A percentile compares a stretch with the other conserved stretches of the same genome.
phyloP scores from a whole-genome alignment of 2,888 invertebrate genomes.

The Auanema freiburgensis region DNA sequence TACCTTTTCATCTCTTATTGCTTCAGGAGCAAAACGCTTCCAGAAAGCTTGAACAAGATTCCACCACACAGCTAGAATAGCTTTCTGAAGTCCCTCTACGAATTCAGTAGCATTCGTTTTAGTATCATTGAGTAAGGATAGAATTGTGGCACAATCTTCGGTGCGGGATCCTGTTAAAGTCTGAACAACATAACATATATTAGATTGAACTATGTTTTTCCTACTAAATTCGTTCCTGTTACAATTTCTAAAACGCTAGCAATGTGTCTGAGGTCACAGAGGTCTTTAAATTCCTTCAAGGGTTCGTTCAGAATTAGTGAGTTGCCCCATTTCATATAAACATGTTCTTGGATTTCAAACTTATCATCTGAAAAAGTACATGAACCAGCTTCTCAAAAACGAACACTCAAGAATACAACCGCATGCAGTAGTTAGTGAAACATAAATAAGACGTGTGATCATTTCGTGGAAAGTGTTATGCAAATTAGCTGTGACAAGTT shows the following conservation, averaged over 20 bases:
- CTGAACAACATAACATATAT: slow-evolving; percentile 12
- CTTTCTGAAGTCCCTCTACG: slow-evolving; percentile 42
- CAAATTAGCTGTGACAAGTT: not conserved
- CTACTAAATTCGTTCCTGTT: slow-evolving; percentile 16
- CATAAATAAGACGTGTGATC: not conserved
- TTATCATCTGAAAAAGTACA: slow-evolving; percentile 79
- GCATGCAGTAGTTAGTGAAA: too few relatives aligned
- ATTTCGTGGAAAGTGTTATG: not conserved
- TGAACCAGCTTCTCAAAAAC: too few relatives aligned
- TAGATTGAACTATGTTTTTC: not conserved
- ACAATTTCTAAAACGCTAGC: slow-evolving; percentile 21
- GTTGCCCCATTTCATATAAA: slow-evolving; percentile 78
- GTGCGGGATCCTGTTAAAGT: slow-evolving; percentile 35
- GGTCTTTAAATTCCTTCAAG: slow-evolving; percentile 27
- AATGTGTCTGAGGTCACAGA: slow-evolving; percentile 24
- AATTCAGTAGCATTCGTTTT: slow-evolving; percentile 43
- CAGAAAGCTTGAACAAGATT: slow-evolving; percentile 42
- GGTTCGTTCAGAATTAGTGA: slow-evolving; percentile 78
- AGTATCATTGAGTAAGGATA: slow-evolving; percentile 43
- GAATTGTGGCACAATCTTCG: slow-evolving; percentile 49
- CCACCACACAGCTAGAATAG: slow-evolving; percentile 46
- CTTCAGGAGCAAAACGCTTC: slow-evolving; percentile 38
- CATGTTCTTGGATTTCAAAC: slow-evolving; percentile 90
- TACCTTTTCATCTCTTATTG: slow-evolving; percentile 46
- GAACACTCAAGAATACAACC: too few relatives aligned